phyloP scores from a whole-genome alignment of 2,113 vertebrate genomes.

The Sapayoa aenigma region DNA sequence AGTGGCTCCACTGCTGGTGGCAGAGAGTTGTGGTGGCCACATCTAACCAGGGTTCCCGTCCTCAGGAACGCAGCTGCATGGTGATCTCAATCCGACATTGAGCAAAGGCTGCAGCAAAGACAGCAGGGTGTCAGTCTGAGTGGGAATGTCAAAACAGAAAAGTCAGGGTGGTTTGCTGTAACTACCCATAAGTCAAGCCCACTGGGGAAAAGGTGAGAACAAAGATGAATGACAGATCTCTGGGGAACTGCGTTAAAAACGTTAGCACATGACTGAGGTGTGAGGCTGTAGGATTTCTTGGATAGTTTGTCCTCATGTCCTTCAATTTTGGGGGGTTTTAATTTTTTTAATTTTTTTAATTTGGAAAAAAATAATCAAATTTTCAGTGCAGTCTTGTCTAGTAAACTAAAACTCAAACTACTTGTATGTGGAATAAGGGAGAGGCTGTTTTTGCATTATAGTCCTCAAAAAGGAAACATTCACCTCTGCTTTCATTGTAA shows the following conservation, averaged over 20 bases:
- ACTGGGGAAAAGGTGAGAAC: background rate
- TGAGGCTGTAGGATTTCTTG: background rate
- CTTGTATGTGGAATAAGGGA: background rate
- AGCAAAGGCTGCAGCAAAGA: background rate
- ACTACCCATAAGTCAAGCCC: background rate
- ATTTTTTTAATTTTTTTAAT: background rate
- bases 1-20: background rate
- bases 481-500: background rate
- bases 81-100: background rate
- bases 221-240: background rate
- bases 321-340: background rate
- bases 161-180: background rate
- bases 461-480: background rate
- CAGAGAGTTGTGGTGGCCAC: background rate
- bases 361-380: background rate
- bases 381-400: background rate
- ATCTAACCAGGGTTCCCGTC: background rate
- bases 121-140: background rate
- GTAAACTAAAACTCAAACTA: background rate
- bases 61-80: background rate
- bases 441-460: background rate
- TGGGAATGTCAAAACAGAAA: slow-evolving; percentile 19
- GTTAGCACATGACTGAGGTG: slow-evolving; percentile 6
- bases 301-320: slow-evolving; percentile 13
- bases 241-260: slow-evolving; percentile 8